Percentiles rank a stretch among this genome's conserved stretches.
Conservation (phyloP, 1,140 invertebrate genomes). For the Cataglyphis hispanica region DNA sequence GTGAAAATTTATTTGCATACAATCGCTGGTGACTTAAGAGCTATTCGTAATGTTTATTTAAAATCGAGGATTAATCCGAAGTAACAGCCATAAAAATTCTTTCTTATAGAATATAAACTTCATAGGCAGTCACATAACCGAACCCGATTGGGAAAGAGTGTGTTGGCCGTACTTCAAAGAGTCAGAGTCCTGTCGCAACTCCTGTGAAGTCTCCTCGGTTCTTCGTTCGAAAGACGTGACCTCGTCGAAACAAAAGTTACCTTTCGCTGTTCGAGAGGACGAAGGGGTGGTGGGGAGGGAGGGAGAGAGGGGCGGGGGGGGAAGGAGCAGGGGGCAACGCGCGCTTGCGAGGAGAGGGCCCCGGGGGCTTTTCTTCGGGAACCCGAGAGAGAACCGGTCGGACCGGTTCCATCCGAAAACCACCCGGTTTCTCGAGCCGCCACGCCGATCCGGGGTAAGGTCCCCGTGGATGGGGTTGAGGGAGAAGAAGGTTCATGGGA, state of each 20-base stretch:
- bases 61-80: no score
- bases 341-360: constrained; percentile 51
- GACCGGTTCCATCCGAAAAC: constrained; percentile 84
- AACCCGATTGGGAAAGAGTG: not conserved
- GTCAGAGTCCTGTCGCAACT: constrained; percentile 3
- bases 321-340: constrained; percentile 27
- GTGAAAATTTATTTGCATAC: no score
- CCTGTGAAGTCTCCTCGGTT: constrained; percentile 18
- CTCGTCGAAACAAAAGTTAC: constrained; percentile 80
- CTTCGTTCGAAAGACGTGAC: constrained; percentile 62
- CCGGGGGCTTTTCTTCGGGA: constrained; percentile 59
- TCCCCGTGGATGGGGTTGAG: constrained; percentile 50
- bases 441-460: constrained; percentile 42
- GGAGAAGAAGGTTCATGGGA: constrained; percentile 79
- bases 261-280: constrained; percentile 68
- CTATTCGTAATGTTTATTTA: no score
- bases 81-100: not conserved
- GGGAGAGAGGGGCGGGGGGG: no score
- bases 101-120: not conserved
- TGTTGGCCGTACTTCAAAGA: not conserved
- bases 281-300: not conserved
- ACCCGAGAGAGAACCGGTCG: constrained; percentile 72
- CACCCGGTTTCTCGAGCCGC: constrained; percentile 76
- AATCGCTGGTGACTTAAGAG: no score
- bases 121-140: not conserved